Evolutionary conservation across 2,888 invertebrate genomes (phyloP), one percentile per base, ranked within the genome.

Genomic region (Cantharis nigra): DNA sequence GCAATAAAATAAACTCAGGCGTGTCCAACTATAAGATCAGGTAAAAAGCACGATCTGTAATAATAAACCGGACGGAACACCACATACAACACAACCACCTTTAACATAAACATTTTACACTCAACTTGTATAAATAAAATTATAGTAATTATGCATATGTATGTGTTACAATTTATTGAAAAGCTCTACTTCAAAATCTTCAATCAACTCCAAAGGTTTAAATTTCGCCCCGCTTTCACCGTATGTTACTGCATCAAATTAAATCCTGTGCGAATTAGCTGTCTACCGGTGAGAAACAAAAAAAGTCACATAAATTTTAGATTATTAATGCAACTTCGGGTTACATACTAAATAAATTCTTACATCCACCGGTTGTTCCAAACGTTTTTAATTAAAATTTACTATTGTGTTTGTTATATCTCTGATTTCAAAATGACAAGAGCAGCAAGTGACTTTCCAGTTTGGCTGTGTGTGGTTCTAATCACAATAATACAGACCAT

Each of bases 41-140:
- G 75, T 71, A 71, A 75, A 75, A 75, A 33, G 75, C 75, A 75
- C 75, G 75, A 75, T 71, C 75, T 71, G 75, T 71, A 75, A 75
- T 75, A 75, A 75, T 71, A 75, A 75, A 75, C 75, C 75, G 49
- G 70, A 75, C 75, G 33, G 33, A 70, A 71, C 70, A 64, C 30
- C 64, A 49, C 71, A 74, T 69, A 67, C 71, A 75, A 71, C 75
- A 49, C 72, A 33, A 65, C 33, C 64, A 65, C 28, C 18, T 75
- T 33, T 63, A 65, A 75, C 70, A 62, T 23, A 71, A 71, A 71
- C 63, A 71, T 71, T 71, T 71, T 71, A 70, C 70, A 30, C 20
- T 33, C 30, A 33, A 70, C 70, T 70, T 33, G 65, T 64, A 64
- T 18, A 23, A 67, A 23, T 23, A 67, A 67, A 49, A 49, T 49